Conservation (phyloP, 35 echinoderm and acorn worm species). For the Stichopus chloronotus region DNA sequence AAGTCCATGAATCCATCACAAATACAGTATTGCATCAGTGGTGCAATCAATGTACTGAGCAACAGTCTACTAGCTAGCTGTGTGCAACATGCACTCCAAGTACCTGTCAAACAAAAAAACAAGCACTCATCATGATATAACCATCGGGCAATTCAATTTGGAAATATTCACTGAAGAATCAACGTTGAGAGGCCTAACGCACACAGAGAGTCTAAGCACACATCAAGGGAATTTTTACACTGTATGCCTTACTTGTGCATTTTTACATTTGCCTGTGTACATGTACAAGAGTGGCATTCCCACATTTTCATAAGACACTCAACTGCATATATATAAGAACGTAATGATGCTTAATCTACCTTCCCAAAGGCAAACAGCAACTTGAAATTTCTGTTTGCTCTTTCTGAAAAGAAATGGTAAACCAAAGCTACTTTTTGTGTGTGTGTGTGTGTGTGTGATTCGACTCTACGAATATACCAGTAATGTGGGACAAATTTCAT, state of each 20-base stretch:
- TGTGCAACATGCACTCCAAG: too few relatives aligned
- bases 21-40: too few relatives aligned
- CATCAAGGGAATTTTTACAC: neutral
- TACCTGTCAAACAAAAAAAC: too few relatives aligned
- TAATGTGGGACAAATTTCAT: neutral
- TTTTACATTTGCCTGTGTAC: neutral
- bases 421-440: neutral
- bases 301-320: neutral
- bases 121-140: too few relatives aligned
- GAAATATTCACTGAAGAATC: neutral
- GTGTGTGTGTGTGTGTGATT: neutral
- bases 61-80: too few relatives aligned
- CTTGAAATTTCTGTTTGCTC: neutral
- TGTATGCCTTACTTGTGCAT: too few relatives aligned
- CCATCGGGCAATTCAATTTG: neutral
- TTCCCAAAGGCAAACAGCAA: conserved; percentile 5
- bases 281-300: neutral
- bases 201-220: neutral
- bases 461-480: neutral
- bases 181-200: neutral
- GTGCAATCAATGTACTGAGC: too few relatives aligned
- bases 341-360: neutral
- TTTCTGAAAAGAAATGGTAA: neutral
- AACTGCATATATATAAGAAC: neutral
- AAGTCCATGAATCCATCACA: too few relatives aligned